Conservation (phyloP, 2,113 vertebrate genomes). For the Trichechus manatus region DNA sequence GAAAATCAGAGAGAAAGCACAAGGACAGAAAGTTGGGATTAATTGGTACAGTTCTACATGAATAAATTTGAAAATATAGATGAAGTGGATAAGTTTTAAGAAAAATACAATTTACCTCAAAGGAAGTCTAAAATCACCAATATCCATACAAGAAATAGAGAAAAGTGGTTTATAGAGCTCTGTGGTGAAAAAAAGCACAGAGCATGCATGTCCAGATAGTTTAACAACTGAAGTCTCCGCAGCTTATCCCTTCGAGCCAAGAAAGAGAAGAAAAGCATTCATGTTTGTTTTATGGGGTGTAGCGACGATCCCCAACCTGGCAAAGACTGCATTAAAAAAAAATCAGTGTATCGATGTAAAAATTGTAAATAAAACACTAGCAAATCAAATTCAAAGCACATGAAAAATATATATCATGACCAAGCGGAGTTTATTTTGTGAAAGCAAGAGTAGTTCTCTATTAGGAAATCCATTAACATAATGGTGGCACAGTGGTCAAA, state of each 20-base stretch:
- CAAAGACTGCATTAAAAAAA: not conserved
- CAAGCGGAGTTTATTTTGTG: not conserved
- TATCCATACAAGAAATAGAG: not conserved
- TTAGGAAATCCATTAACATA: not conserved
- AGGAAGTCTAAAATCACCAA: not conserved
- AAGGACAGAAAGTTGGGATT: not conserved
- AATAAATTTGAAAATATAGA: too few relatives aligned
- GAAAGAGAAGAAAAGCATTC: not conserved
- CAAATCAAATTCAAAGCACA: not conserved
- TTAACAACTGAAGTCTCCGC: not conserved
- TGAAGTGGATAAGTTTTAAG: not conserved
- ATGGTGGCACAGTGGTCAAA: too few relatives aligned
- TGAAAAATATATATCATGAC: not conserved
- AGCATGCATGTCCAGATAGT: not conserved
- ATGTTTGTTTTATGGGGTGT: not conserved
- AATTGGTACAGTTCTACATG: not conserved
- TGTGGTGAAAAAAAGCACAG: not conserved
- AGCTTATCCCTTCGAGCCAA: not conserved
- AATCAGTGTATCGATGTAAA: not conserved
- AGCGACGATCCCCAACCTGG: not conserved
- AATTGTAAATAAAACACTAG: not conserved
- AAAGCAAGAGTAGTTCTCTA: not conserved
- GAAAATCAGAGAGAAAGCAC: not conserved
- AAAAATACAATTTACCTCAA: slow-evolving; percentile 29
- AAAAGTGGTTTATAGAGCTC: not conserved